Evolutionary conservation across 2,113 vertebrate genomes (phyloP).

Genomic region (Lontra canadensis): DNA sequence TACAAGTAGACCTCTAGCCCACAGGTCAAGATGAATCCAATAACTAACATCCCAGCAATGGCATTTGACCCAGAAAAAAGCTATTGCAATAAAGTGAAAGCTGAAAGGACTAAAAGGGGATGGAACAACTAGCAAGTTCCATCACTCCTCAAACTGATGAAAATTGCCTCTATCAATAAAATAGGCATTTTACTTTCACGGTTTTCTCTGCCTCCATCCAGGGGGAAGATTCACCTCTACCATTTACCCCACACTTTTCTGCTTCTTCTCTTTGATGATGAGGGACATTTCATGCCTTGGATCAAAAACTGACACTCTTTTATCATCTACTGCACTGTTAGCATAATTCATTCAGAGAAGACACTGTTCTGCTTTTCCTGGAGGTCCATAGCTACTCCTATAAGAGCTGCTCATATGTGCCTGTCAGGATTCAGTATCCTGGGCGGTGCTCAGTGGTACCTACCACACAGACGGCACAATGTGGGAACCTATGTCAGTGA

Average conservation of each 20-base stretch:
- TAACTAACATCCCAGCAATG: background rate
- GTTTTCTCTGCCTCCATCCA: slow-evolving; percentile 55
- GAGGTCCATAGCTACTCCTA: background rate
- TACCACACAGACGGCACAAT: background rate
- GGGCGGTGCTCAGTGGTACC: background rate
- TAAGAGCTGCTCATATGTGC: background rate
- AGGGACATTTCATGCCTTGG: slow-evolving; percentile 41
- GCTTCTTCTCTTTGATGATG: slow-evolving; percentile 39
- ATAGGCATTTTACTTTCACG: background rate
- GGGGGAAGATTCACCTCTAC: background rate
- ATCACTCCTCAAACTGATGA: slow-evolving; percentile 62
- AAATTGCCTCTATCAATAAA: slow-evolving; percentile 40
- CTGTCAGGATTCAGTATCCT: background rate
- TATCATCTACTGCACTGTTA: slow-evolving; percentile 43
- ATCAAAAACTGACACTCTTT: slow-evolving; percentile 57
- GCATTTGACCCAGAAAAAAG: background rate
- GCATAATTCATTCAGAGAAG: slow-evolving; percentile 45
- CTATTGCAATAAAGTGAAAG: slow-evolving; percentile 28
- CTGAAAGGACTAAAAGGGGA: background rate
- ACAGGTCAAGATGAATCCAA: background rate
- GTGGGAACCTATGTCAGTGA: background rate
- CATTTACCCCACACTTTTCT: slow-evolving; percentile 39
- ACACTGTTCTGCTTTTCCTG: background rate
- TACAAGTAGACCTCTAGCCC: background rate
- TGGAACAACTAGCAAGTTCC: background rate